These are phyloP conservation scores for Vicugna pacos DNA, from an alignment of 2,113 vertebrate species.

Conservation along the genomic window DNA sequence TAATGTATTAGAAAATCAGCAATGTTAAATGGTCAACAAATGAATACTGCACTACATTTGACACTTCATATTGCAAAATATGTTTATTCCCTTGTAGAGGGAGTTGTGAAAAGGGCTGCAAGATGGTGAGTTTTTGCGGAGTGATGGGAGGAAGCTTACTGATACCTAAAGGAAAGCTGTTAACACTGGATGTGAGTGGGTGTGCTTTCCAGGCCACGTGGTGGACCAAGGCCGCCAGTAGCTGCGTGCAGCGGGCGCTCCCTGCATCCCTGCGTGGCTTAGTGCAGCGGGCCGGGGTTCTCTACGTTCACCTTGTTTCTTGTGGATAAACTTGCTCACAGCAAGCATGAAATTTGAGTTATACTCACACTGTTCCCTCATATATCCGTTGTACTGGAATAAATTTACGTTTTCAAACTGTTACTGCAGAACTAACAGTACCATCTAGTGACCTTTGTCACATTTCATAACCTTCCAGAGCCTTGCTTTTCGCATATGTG, in stretches of 20 bases:
- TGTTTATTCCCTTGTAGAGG: neutral
- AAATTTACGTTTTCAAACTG: slow-evolving; percentile 31
- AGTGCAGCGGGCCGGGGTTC: neutral
- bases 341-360: neutral
- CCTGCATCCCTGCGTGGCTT: neutral
- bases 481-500: neutral
- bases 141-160: neutral
- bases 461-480: neutral
- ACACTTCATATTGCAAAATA: slow-evolving; percentile 14
- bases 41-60: neutral
- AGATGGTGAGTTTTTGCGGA: neutral
- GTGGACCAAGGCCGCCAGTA: neutral
- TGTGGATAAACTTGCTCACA: neutral
- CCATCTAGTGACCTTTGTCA: neutral
- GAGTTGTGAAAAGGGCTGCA: neutral
- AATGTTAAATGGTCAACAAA: neutral
- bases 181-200: neutral
- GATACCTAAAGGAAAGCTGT: neutral
- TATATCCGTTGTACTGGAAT: neutral
- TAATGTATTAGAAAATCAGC: neutral
- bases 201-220: neutral
- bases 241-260: neutral
- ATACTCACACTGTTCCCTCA: neutral
- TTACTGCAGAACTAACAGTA: neutral
- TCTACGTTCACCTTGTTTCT: neutral